Evolutionary conservation across 2,113 vertebrate genomes (phyloP).

Genomic region (Corydoras sp.): DNA sequence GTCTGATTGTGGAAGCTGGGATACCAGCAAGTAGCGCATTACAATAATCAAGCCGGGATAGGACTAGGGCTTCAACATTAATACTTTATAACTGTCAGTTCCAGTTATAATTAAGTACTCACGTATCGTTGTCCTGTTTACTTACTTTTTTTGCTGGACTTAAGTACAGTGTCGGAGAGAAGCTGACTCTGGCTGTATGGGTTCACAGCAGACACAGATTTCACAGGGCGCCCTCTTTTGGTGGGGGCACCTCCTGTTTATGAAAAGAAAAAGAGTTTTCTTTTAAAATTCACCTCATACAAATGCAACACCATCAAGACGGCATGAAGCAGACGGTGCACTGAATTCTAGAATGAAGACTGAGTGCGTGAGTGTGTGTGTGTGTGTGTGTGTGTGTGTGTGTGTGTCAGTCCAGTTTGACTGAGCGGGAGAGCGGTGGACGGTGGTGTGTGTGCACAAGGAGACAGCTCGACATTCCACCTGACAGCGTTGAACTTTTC

Average conservation of each 20-base stretch:
- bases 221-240: conserved; percentile 52
- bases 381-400: conserved; percentile 30
- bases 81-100: no score
- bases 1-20: no score
- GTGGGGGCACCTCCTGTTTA: conserved; percentile 55
- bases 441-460: conserved; percentile 38
- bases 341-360: no score
- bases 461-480: conserved; percentile 79
- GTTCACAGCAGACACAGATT: conserved; percentile 42
- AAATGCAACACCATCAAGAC: neutral
- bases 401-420: conserved; percentile 49
- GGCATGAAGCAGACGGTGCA: no score
- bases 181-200: conserved; percentile 51
- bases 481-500: conserved; percentile 98
- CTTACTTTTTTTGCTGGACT: conserved; percentile 63
- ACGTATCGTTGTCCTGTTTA: conserved; percentile 1
- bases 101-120: no score
- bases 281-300: neutral
- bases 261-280: no score
- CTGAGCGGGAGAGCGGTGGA: neutral
- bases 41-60: no score
- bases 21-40: no score
- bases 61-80: no score
- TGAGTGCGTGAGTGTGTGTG: neutral
- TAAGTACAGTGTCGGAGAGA: conserved; percentile 57